Conservation (phyloP, 2,888 invertebrate genomes). For the Sinotaia quadrata region DNA sequence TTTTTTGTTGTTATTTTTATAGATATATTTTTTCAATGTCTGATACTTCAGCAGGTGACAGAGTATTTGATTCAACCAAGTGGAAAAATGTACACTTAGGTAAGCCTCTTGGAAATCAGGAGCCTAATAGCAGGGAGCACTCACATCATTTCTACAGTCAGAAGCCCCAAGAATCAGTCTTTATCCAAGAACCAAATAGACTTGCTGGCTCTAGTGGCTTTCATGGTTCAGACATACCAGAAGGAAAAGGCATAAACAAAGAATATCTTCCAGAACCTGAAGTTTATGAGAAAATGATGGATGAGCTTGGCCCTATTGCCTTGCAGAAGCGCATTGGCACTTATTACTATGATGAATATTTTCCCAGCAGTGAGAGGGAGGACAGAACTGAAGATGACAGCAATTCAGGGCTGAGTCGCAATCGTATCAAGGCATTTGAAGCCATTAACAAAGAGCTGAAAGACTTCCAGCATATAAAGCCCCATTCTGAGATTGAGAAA, state of each 20-base stretch:
- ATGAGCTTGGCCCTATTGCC: neutral
- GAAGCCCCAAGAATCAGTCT: too few species aligned
- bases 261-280: neutral
- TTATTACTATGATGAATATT: constrained; percentile 38
- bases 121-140: too few species aligned
- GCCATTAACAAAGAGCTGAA: constrained; percentile 49
- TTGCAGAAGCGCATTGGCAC: constrained; percentile 23
- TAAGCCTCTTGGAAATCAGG: too few species aligned
- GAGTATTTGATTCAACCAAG: too few species aligned
- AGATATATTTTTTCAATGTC: too few species aligned
- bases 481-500: constrained; percentile 12
- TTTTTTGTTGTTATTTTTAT: too few species aligned
- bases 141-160: too few species aligned
- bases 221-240: neutral
- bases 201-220: neutral
- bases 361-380: constrained; percentile 34
- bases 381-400: constrained; percentile 2
- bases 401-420: constrained; percentile 43
- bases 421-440: constrained; percentile 58
- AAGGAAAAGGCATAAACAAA: neutral
- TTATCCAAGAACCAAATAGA: too few species aligned
- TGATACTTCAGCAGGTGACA: too few species aligned
- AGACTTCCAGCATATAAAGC: constrained; percentile 34
- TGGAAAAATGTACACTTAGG: too few species aligned
- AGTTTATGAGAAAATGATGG: neutral